Base-by-base conservation (phyloP, 2,888 invertebrate genomes). In the Phytoseiulus persimilis region DNA sequence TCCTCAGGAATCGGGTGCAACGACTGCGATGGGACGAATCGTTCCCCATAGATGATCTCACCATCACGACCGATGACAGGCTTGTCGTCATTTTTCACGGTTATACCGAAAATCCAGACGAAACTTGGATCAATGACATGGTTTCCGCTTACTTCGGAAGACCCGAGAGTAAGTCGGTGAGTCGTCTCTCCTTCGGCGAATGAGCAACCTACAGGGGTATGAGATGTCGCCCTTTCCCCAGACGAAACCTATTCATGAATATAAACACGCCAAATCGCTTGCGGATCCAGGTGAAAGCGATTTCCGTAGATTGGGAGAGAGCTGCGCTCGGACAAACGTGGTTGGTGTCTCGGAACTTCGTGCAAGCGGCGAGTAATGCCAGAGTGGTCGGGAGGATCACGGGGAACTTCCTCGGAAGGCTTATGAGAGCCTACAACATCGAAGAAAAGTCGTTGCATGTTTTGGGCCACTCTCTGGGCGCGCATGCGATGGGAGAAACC, bases 351-450 rank as follows among this genome's bases (percentile, higher is more conserved):
- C 33, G 32, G 28, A 87, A 87, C 33, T 32, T 14, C 45, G 87
- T 87, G 32, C 87, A 87, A 33, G 87, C 87, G 1, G 32, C 87
- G 32, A 87, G 87, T 32, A 87, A 87, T 14, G 87, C 45, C 0
- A 3, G n/a, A 1, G n/a, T 33, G 87, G 45, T 32, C 32, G 87
- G 87, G 0, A 87, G 32, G 6, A 33, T 87, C 32, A 6, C 39
- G 28, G 87, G 39, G 9, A n/a, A 18, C 28, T 87, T 87, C 33
- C 33, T 87, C 33, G 87, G 39, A 5, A 14, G 87, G 28, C 33
- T 31, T 9, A 83, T 83, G 83, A 2, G 11, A 18, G 33, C 32
- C 32, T 83, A 83, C 83, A 33, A 33, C 18, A 5, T 87, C n/a
- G 45, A 23, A 5, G 87, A 87, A 33, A 6, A 14, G 6, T 0